These are phyloP conservation scores for Varanus salvator DNA, from an alignment of 2,113 vertebrate species.

Conservation along the genomic window DNA sequence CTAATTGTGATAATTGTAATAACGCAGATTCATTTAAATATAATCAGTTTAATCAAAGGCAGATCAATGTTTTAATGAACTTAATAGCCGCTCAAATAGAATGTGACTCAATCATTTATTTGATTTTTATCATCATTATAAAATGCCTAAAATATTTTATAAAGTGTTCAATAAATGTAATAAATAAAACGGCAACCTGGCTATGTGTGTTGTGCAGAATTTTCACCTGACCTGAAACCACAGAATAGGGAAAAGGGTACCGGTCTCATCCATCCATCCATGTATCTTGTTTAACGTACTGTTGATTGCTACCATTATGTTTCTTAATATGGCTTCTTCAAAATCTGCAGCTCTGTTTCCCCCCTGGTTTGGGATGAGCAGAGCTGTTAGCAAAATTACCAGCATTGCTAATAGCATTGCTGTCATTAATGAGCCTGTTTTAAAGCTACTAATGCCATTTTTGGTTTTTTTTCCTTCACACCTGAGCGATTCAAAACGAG, in stretches of 20 bases:
- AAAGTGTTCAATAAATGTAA: too few relatives aligned
- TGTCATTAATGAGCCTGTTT: conserved; percentile 9
- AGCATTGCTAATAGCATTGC: conserved; percentile 2
- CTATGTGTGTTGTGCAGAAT: not conserved
- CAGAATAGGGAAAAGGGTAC: not conserved
- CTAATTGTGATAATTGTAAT: not conserved
- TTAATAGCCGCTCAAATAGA: not conserved
- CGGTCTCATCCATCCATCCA: not conserved
- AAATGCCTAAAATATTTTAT: too few relatives aligned
- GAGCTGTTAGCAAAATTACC: not conserved
- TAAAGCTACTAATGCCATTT: not conserved
- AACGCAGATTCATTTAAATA: not conserved
- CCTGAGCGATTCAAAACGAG: conserved; percentile 36
- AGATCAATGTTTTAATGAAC: not conserved
- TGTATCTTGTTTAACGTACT: not conserved
- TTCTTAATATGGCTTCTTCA: not conserved
- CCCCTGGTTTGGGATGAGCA: not conserved
- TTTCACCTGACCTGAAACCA: not conserved
- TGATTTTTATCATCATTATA: not conserved
- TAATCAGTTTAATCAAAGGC: not conserved
- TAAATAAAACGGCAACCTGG: too few relatives aligned
- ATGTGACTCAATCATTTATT: not conserved
- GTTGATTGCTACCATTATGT: not conserved
- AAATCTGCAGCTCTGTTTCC: not conserved
- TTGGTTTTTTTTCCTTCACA: conserved; percentile 14